Conservation (phyloP, 2,113 vertebrate genomes). For the Rhea pennata region DNA sequence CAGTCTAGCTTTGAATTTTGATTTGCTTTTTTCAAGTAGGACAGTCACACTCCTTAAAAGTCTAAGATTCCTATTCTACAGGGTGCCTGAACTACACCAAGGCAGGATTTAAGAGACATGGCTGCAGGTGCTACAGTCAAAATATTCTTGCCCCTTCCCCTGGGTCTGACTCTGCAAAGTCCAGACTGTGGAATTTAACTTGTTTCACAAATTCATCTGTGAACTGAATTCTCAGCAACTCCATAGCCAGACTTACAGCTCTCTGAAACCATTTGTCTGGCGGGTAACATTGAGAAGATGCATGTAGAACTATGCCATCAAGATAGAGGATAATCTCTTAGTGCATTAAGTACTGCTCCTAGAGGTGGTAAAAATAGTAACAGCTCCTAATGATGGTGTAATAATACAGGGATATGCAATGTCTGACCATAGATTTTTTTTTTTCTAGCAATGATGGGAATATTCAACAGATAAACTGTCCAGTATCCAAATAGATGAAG, state of each 20-base stretch:
- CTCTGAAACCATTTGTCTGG: not conserved
- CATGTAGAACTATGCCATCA: not conserved
- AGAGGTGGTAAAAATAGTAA: not conserved
- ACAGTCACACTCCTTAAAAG: not conserved
- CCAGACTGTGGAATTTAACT: conserved; percentile 24
- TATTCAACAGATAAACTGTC: not conserved
- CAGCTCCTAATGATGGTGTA: not conserved
- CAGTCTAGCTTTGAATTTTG: not conserved
- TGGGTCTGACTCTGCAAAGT: not conserved
- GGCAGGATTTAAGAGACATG: not conserved
- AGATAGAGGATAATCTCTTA: not conserved
- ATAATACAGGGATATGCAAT: not conserved
- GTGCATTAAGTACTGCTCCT: not conserved
- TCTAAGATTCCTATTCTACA: not conserved
- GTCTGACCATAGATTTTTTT: not conserved
- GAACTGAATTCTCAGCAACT: conserved; percentile 30
- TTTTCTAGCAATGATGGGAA: not conserved
- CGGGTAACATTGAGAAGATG: not conserved
- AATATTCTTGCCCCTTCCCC: conserved; percentile 5
- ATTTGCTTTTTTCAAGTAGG: conserved; percentile 45
- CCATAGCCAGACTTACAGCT: not conserved
- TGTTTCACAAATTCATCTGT: not conserved
- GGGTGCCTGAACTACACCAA: not conserved
- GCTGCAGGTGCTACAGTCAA: not conserved
- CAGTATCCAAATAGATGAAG: not conserved